Percentiles rank a stretch among this genome's conserved stretches.
phyloP scores from a whole-genome alignment of 2,113 vertebrate genomes.

The Gymnorhina tibicen region DNA sequence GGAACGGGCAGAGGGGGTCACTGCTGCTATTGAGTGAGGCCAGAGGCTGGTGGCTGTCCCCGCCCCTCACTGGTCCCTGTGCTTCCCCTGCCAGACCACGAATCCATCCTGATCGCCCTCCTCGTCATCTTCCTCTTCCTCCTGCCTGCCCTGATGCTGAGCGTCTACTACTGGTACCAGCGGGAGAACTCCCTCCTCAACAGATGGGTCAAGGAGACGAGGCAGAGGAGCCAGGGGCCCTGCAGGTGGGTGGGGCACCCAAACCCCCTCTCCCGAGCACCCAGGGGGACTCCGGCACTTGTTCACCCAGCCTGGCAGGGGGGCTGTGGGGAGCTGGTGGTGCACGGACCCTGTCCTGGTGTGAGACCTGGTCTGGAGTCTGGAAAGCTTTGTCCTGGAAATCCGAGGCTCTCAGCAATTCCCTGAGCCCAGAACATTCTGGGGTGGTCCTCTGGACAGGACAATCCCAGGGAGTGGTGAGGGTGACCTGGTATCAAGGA shows the following conservation, averaged over 20 bases:
- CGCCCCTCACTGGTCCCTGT: background rate
- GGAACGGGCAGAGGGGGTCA: fast-evolving
- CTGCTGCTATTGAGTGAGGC: fast-evolving
- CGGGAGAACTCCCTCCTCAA: slow-evolving; percentile 72
- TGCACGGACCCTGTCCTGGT: background rate
- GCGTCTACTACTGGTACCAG: slow-evolving; percentile 80
- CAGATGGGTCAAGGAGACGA: slow-evolving; percentile 71
- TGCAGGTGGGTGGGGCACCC: slow-evolving; percentile 17
- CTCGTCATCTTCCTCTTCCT: slow-evolving; percentile 82
- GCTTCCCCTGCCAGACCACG: slow-evolving; percentile 64
- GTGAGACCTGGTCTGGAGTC: background rate
- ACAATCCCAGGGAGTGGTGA: background rate
- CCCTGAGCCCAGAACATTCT: background rate
- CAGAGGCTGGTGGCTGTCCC: background rate
- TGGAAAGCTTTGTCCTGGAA: background rate
- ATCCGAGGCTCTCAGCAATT: background rate
- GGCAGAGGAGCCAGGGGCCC: slow-evolving; percentile 59
- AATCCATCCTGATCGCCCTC: slow-evolving; percentile 70
- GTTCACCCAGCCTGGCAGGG: background rate
- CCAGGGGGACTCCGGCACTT: fast-evolving
- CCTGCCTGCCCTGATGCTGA: slow-evolving; percentile 70
- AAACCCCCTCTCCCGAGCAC: background rate
- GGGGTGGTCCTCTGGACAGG: background rate
- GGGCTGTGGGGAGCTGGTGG: background rate
- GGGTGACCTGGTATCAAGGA: background rate